A percentile compares a stretch with the other conserved stretches of the same genome.
These are phyloP conservation scores for Aramus guarauna DNA, from an alignment of 2,113 vertebrate species.

Conservation along the genomic window DNA sequence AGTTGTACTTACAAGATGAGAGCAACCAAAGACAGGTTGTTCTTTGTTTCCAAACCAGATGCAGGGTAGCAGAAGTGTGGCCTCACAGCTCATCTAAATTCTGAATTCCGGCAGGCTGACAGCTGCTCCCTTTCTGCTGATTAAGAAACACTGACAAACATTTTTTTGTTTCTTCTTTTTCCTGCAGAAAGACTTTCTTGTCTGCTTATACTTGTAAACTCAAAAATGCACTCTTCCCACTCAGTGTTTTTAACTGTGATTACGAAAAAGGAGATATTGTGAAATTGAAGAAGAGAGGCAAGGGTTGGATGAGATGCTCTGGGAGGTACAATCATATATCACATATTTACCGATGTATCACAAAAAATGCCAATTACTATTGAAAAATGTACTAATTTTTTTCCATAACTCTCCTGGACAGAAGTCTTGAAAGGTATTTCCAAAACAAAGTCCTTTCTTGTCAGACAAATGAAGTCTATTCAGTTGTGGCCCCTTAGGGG, in stretches of 20 bases:
- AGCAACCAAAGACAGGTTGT: neutral
- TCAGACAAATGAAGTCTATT: neutral
- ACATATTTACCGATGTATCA: neutral
- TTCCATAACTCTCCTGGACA: neutral
- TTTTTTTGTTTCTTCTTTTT: neutral
- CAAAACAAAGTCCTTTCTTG: neutral
- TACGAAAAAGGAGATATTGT: neutral
- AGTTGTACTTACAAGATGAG: neutral
- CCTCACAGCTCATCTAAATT: conserved; percentile 40
- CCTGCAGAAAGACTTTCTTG: neutral
- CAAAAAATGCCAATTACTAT: neutral
- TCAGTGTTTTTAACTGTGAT: neutral
- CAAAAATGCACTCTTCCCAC: neutral
- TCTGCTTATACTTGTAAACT: neutral
- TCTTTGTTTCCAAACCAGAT: conserved; percentile 40
- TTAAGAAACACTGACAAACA: conserved; percentile 24
- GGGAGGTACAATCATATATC: neutral
- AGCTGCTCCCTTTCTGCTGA: conserved; percentile 34
- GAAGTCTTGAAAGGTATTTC: neutral
- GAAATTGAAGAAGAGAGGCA: neutral
- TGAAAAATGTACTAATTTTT: neutral
- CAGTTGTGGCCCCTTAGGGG: neutral
- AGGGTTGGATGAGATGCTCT: neutral
- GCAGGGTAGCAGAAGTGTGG: neutral
- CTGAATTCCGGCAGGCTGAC: neutral